Conservation (phyloP, 1,140 invertebrate genomes). For the Penaeus chinensis region DNA sequence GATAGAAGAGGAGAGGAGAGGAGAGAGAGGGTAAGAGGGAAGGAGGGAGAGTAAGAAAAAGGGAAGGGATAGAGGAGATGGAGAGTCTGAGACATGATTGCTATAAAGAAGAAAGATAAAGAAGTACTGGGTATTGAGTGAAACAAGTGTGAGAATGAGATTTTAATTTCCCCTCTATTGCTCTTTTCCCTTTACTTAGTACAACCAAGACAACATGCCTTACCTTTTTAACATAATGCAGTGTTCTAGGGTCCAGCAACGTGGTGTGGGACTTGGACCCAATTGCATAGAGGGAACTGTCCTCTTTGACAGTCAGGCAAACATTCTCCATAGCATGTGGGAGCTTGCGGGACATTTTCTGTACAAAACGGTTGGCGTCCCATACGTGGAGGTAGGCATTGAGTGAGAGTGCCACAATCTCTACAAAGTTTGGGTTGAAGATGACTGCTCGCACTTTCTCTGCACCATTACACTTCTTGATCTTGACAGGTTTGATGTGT, state of each 20-base stretch:
- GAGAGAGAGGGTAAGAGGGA: too few relatives aligned
- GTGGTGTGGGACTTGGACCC: slow-evolving; percentile 94
- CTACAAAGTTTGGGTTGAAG: slow-evolving; percentile 86
- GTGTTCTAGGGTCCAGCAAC: slow-evolving; percentile 86
- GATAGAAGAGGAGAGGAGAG: too few relatives aligned
- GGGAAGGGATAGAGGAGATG: too few relatives aligned
- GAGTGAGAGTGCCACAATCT: slow-evolving; percentile 90
- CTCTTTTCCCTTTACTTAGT: neutral
- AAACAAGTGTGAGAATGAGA: too few relatives aligned
- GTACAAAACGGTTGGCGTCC: slow-evolving; percentile 85
- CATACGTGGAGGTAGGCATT: slow-evolving; percentile 93
- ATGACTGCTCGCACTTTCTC: slow-evolving; percentile 86
- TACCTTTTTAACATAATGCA: slow-evolving; percentile 80
- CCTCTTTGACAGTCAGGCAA: slow-evolving; percentile 86
- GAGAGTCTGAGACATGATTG: too few relatives aligned
- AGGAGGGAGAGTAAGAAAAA: too few relatives aligned
- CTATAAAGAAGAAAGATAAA: too few relatives aligned
- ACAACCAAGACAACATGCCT: slow-evolving; percentile 3
- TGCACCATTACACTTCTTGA: slow-evolving; percentile 60
- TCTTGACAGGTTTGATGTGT: slow-evolving; percentile 53
- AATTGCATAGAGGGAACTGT: slow-evolving; percentile 86
- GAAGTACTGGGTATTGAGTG: too few relatives aligned
- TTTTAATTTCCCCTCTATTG: neutral
- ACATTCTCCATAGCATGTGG: slow-evolving; percentile 93
- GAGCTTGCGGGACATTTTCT: slow-evolving; percentile 87